Evolutionary conservation across 2,888 invertebrate species (phyloP), one percentile per base, ranked within the genome.

Genomic region (Megamerina dolium): DNA sequence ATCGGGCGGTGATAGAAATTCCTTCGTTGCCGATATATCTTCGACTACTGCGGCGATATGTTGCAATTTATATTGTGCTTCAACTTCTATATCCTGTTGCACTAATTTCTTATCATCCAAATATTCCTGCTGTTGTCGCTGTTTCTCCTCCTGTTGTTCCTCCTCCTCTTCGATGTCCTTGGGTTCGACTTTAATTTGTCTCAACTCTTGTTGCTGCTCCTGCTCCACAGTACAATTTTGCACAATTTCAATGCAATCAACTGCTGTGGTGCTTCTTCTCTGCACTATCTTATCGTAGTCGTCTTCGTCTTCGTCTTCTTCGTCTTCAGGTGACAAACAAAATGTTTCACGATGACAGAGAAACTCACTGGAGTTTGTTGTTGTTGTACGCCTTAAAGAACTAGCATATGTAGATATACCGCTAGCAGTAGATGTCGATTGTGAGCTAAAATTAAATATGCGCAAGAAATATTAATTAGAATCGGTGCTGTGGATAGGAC

Each of bases 391-490:
- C 53, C 64, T 58, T 44, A 68, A 50, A 41, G 70, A 71, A 60
- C 70, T 70, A 50, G 71, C 71, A 56, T 71, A 69, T 45, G 70
- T 70, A 45, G 70, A 71, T 50, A 71, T 68, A 52, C 71, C 70
- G 52, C 71, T 71, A 42, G 66, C 68, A 37, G 68, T 66, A 40
- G 68, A 68, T 18, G 70, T 66, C 30, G 70, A 69, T 52, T 68
- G 68, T 19, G 71, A 71, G 52, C 71, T 71, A 53, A 17, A 54
- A 52, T 23, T n/a, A n/a, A n/a, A n/a, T n/a, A n/a, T n/a, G n/a
- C n/a, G n/a, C n/a, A n/a, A n/a, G n/a, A n/a, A n/a, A n/a, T n/a
- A n/a, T n/a, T n/a, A n/a, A n/a, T n/a, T n/a, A n/a, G n/a, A n/a
- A n/a, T n/a, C n/a, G n/a, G n/a, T n/a, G n/a, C n/a, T n/a, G n/a